Percentiles rank a stretch among this genome's conserved stretches.
These are phyloP conservation scores for Cartodere bifasciata DNA, from an alignment of 2,888 invertebrate species.

Conservation along the genomic window DNA sequence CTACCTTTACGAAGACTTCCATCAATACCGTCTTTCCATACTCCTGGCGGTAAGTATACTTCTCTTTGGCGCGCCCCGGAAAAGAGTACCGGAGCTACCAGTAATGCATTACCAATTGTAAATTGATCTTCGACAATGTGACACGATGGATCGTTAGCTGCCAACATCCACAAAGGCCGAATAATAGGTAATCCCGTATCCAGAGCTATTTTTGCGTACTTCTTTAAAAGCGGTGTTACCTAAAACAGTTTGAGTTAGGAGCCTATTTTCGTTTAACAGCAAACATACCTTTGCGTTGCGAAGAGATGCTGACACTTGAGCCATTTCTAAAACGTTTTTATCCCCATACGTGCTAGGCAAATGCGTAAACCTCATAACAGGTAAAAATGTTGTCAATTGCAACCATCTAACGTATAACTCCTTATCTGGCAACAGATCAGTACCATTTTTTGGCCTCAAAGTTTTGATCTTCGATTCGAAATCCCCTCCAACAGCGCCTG, in stretches of 20 bases:
- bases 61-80: constrained; percentile 58
- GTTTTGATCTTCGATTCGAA: constrained; percentile 49
- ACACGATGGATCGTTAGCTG: constrained; percentile 66
- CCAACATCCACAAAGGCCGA: constrained; percentile 82
- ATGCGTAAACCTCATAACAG: constrained; percentile 83
- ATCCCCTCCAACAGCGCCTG: constrained; percentile 89
- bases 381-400: constrained; percentile 80
- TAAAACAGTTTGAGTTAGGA: constrained; percentile 23
- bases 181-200: constrained; percentile 75
- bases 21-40: constrained; percentile 88
- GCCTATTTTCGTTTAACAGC: neutral
- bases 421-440: constrained; percentile 51
- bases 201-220: constrained; percentile 64
- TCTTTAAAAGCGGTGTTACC: constrained; percentile 64
- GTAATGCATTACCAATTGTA: constrained; percentile 76
- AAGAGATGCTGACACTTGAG: constrained; percentile 59
- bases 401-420: constrained; percentile 86
- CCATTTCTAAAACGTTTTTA: constrained; percentile 56
- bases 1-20: constrained; percentile 75
- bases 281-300: constrained; percentile 55
- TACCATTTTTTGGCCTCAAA: constrained; percentile 32
- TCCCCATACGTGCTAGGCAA: constrained; percentile 81
- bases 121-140: constrained; percentile 74
- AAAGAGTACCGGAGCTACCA: constrained; percentile 77
- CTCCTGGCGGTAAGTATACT: constrained; percentile 81